Conservation (phyloP, 1,140 invertebrate species). For the Leptinotarsa defecta region DNA sequence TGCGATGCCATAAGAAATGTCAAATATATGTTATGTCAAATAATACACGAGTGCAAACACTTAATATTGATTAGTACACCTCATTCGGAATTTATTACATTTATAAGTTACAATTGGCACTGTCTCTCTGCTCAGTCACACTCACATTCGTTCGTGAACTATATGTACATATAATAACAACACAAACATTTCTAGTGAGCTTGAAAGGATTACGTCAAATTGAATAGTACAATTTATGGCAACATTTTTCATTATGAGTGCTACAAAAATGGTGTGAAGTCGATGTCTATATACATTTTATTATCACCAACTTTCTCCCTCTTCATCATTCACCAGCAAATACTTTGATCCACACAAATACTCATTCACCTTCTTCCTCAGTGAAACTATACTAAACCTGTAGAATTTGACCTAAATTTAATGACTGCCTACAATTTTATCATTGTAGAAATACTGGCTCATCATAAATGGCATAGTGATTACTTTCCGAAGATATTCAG, state of each 20-base stretch:
- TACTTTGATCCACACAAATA: background rate
- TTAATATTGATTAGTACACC: conserved; percentile 52
- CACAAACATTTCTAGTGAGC: conserved; percentile 42
- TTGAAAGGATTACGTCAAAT: conserved; percentile 17
- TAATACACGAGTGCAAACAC: conserved; percentile 55
- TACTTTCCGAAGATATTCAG: conserved; percentile 32
- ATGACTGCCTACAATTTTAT: conserved; percentile 47
- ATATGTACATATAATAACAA: conserved; percentile 45
- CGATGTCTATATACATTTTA: conserved; percentile 35
- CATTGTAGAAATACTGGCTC: conserved; percentile 54
- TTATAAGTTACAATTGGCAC: conserved; percentile 51
- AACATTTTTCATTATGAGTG: conserved; percentile 39
- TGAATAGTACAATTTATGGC: conserved; percentile 37
- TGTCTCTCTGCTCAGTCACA: conserved; percentile 39
- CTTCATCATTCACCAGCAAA: conserved; percentile 7
- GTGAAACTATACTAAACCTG: conserved; percentile 48
- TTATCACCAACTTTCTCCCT: conserved; percentile 5
- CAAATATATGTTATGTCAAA: conserved; percentile 50
- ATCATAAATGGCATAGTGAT: conserved; percentile 38
- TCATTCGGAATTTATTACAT: conserved; percentile 51
- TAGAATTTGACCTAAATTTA: conserved; percentile 53
- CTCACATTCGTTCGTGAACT: conserved; percentile 30
- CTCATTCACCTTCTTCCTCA: conserved; percentile 25
- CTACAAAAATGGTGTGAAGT: conserved; percentile 46
- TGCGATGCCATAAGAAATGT: conserved; percentile 51